Base-by-base conservation (phyloP, 2,888 invertebrate species). In the Drosophila recens region DNA sequence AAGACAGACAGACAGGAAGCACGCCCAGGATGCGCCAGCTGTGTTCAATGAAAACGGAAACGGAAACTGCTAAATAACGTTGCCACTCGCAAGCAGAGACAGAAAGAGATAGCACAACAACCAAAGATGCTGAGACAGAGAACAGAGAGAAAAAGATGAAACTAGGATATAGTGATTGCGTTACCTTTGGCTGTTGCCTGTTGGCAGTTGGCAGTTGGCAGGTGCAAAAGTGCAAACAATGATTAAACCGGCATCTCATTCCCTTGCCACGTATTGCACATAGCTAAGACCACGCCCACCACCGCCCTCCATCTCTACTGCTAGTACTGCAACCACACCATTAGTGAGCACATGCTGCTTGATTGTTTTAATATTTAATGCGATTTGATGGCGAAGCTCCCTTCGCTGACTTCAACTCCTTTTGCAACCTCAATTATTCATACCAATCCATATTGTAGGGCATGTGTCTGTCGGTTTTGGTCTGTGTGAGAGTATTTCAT, bases 51-150 rank as follows among this genome's bases (percentile, higher is more conserved):
- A 67, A 72, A 87, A 69, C 88, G 80, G 87, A 87, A 85, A 75
- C 80, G 85, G 90, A 88, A 88, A 82, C 86, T 80, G 90, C 85
- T 86, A 88, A 86, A 89, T 86, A 86, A 86, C 86, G 75, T 80
- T 75, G 75, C 86, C 78, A 54, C 65, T 79, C 70, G 53, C 62
- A 63, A 62, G 34, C 59, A 67, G 40, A 56, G 45, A 52, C 57
- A 64, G 23, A 72, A 30, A 64, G 54, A 63, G 42, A 40, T 33
- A 34, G 54, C 34, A 27, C 20, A 3, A 10, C n/a, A 70, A 45
- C 30, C 23, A 15, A 49, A 67, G 42, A n/a, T 23, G 15, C 0
- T 10, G 27, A n/a, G 13, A 23, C 23, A 23, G 34, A 52, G 23
- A 23, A 23, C 23, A 38, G 11, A 45, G 6, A 42, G 43, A 40